Evolutionary conservation across 2,888 invertebrate genomes (phyloP).

Genomic region (Epistrophella euchroma): DNA sequence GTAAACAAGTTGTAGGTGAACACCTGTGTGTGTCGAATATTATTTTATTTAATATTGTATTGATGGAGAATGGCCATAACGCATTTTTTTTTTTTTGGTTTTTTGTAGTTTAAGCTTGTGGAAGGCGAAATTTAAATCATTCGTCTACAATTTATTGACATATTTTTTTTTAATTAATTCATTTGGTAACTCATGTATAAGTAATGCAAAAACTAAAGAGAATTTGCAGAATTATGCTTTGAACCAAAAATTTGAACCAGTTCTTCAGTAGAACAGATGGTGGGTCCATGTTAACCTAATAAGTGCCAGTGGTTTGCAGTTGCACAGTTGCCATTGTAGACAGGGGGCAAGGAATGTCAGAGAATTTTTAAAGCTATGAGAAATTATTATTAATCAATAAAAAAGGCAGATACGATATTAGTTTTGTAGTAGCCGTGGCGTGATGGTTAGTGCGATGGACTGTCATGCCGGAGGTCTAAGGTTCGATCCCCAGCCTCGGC

Average conservation of each 20-base stretch:
- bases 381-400: too few relatives aligned
- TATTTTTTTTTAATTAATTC: conserved; percentile 10
- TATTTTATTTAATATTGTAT: background rate
- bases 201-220: background rate
- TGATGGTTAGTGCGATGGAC: too few relatives aligned
- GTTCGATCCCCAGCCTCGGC: too few relatives aligned
- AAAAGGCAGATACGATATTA: too few relatives aligned
- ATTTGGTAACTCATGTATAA: background rate
- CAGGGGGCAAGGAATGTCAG: too few relatives aligned
- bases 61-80: conserved; percentile 4
- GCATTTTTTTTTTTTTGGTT: background rate
- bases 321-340: background rate
- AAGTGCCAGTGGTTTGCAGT: background rate
- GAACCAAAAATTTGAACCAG: background rate
- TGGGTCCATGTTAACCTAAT: too few relatives aligned
- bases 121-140: conserved; percentile 2
- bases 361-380: too few relatives aligned
- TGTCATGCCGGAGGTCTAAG: too few relatives aligned
- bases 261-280: background rate
- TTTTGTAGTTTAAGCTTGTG: background rate
- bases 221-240: background rate
- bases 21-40: conserved; percentile 23
- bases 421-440: too few relatives aligned
- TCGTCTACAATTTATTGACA: conserved; percentile 13
- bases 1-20: conserved; percentile 45